Conservation (phyloP, 2,113 vertebrate species). For the Nanorana parkeri region DNA sequence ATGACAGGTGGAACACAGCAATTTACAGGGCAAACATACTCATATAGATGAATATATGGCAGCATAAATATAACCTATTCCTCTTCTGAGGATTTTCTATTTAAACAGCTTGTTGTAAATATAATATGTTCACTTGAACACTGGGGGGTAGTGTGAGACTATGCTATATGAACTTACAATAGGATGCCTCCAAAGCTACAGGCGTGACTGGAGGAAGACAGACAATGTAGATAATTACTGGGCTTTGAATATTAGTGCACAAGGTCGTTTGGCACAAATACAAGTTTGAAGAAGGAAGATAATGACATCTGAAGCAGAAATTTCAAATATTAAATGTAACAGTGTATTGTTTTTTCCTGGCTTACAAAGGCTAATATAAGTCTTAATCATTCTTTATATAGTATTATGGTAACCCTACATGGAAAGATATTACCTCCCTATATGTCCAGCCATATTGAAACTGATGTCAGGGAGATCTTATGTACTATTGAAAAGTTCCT, state of each 20-base stretch:
- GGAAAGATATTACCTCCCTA: no score
- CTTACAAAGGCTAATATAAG: no score
- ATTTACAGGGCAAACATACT: neutral
- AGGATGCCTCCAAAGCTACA: conserved; percentile 48
- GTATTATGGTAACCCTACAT: no score
- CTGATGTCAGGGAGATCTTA: no score
- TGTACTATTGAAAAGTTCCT: no score
- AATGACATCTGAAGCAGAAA: conserved; percentile 29
- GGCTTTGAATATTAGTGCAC: conserved; percentile 32
- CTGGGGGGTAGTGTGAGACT: conserved; percentile 29
- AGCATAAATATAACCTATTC: conserved; percentile 15
- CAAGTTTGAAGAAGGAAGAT: conserved; percentile 5
- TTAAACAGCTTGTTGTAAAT: neutral
- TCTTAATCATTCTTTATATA: no score
- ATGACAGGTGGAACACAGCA: neutral
- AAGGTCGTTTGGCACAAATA: conserved; percentile 35
- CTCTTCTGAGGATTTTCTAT: neutral
- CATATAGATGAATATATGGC: neutral
- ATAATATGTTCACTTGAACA: conserved; percentile 16
- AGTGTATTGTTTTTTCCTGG: no score
- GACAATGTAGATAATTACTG: conserved; percentile 34
- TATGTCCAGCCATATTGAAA: no score
- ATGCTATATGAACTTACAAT: conserved; percentile 31
- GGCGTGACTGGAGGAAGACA: neutral
- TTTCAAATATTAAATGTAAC: neutral